Percentiles rank a stretch among this genome's conserved stretches.
phyloP scores from a whole-genome alignment of 2,888 invertebrate species.

The Lymantria dispar region DNA sequence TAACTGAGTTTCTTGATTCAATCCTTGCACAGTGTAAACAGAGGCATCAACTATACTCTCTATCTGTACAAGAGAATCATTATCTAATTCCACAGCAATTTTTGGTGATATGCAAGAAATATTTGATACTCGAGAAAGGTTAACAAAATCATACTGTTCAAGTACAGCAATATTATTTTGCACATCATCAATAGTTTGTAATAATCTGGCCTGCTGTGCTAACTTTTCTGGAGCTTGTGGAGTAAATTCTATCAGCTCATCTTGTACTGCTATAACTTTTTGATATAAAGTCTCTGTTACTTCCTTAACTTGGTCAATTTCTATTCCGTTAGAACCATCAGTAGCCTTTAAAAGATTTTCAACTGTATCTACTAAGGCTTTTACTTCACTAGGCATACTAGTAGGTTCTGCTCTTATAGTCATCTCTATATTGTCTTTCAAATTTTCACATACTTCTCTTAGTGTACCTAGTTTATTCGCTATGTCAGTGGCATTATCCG shows the following conservation, averaged over 20 bases:
- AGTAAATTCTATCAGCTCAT: slow-evolving; percentile 58
- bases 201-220: slow-evolving; percentile 55
- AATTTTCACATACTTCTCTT: slow-evolving; percentile 51
- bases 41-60: slow-evolving; percentile 54
- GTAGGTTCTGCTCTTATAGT: slow-evolving; percentile 21
- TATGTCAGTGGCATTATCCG: slow-evolving; percentile 58
- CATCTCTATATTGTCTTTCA: slow-evolving; percentile 48
- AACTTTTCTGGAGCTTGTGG: slow-evolving; percentile 41
- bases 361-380: slow-evolving; percentile 43
- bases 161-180: slow-evolving; percentile 63
- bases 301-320: slow-evolving; percentile 51
- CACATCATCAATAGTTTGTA: slow-evolving; percentile 59
- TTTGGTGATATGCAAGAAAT: slow-evolving; percentile 47
- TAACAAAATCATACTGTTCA: slow-evolving; percentile 63
- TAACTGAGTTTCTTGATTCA: slow-evolving; percentile 40
- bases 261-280: slow-evolving; percentile 53
- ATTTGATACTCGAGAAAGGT: slow-evolving; percentile 56
- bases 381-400: slow-evolving; percentile 28
- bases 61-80: slow-evolving; percentile 52
- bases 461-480: slow-evolving; percentile 56
- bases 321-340: slow-evolving; percentile 50
- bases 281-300: slow-evolving; percentile 58
- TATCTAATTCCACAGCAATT: slow-evolving; percentile 49
- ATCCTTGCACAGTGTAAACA: slow-evolving; percentile 53
- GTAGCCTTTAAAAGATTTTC: slow-evolving; percentile 52